These are phyloP conservation scores for Cheumatopsyche charites DNA, from an alignment of 1,140 invertebrate genomes.

Conservation along the genomic window DNA sequence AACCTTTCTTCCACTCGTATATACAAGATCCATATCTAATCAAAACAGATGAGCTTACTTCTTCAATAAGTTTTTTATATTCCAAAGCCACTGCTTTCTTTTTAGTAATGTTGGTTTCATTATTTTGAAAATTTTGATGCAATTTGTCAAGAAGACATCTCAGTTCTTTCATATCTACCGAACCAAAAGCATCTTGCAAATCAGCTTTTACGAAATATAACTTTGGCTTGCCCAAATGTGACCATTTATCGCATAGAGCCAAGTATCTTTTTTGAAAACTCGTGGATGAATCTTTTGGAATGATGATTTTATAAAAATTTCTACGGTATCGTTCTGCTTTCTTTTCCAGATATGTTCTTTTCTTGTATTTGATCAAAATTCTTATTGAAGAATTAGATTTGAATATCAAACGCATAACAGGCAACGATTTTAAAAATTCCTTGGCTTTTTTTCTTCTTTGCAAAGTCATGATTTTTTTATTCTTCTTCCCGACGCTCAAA, in stretches of 20 bases:
- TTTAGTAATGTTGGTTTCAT: constrained; percentile 49
- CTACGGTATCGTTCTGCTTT: constrained; percentile 32
- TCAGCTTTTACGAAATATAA: constrained; percentile 60
- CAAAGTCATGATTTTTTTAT: constrained; percentile 48
- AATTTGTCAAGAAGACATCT: constrained; percentile 53
- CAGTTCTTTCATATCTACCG: constrained; percentile 54
- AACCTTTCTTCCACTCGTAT: constrained; percentile 57
- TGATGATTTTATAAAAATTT: constrained; percentile 40
- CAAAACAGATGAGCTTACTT: constrained; percentile 55
- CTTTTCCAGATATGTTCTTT: constrained; percentile 47
- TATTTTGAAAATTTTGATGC: constrained; percentile 51
- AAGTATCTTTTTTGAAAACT: constrained; percentile 48
- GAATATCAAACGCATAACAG: constrained; percentile 56
- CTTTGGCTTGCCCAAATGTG: constrained; percentile 53
- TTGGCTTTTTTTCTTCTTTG: constrained; percentile 51
- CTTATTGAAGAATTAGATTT: constrained; percentile 56
- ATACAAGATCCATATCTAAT: constrained; percentile 56
- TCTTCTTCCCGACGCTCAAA: constrained; percentile 51
- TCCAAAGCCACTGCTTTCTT: constrained; percentile 53
- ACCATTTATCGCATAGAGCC: constrained; percentile 52
- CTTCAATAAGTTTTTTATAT: constrained; percentile 54
- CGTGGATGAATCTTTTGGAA: constrained; percentile 12
- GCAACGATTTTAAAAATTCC: constrained; percentile 52
- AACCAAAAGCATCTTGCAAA: constrained; percentile 60
- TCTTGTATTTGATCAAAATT: constrained; percentile 58